A percentile compares a stretch with the other conserved stretches of the same genome.
phyloP scores from a whole-genome alignment of 1,140 invertebrate genomes.

The Fopius arisanus region DNA sequence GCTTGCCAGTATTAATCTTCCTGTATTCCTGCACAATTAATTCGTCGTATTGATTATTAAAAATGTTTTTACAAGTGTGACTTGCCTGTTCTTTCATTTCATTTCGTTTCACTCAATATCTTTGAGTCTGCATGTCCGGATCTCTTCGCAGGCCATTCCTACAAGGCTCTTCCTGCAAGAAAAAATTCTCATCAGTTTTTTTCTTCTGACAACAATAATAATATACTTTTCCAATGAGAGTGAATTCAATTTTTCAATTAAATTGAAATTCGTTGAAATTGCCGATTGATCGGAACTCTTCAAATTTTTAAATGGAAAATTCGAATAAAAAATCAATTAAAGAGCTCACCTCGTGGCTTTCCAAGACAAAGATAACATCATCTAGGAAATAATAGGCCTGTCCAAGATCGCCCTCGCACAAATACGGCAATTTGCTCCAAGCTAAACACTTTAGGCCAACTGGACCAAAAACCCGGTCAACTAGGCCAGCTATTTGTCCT shows the following conservation, averaged over 20 bases:
- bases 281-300: too few relatives aligned
- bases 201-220: too few relatives aligned
- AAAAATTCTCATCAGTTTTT: not conserved
- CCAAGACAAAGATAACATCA: slow-evolving; percentile 83
- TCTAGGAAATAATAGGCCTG: slow-evolving; percentile 91
- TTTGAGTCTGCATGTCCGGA: not conserved
- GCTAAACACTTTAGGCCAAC: slow-evolving; percentile 75
- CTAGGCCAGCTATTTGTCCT: slow-evolving; percentile 77
- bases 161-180: slow-evolving; percentile 25
- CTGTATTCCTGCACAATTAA: slow-evolving; percentile 57
- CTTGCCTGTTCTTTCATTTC: slow-evolving; percentile 22
- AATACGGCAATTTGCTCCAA: slow-evolving; percentile 88
- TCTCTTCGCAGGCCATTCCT: slow-evolving; percentile 8
- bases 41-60: slow-evolving; percentile 58
- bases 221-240: too few relatives aligned
- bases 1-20: slow-evolving; percentile 60
- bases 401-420: slow-evolving; percentile 93
- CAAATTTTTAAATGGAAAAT: too few relatives aligned
- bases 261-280: too few relatives aligned
- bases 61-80: slow-evolving; percentile 58
- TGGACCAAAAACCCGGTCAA: slow-evolving; percentile 75
- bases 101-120: not conserved
- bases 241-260: too few relatives aligned
- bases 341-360: slow-evolving; percentile 45
- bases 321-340: not conserved